Percentiles rank a stretch among this genome's conserved stretches.
Conservation (phyloP, 2,113 vertebrate genomes). For the human (Homo sapiens) region GRCh38 chr4:28554501-28555000, state of each 20-base stretch:
- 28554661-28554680: neutral
- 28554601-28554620: neutral
- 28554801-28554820: neutral
- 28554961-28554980: neutral
- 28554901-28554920: neutral
- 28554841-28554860: neutral
- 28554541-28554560: neutral
- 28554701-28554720: neutral
- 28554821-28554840: neutral
- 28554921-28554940: neutral
- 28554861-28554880: neutral
- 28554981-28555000: neutral
- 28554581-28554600: neutral
- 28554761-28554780: neutral
- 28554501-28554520: neutral
- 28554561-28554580: neutral
- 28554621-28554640: neutral
- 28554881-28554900: neutral
- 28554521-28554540: neutral
- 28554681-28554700: neutral
- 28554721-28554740: neutral
- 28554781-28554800: neutral
- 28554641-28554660: neutral
- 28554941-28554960: neutral
- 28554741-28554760: neutral